A percentile compares a stretch with the other conserved stretches of the same genome.
These are phyloP conservation scores for Ameiurus melas DNA, from an alignment of 2,113 vertebrate genomes.

Conservation along the genomic window DNA sequence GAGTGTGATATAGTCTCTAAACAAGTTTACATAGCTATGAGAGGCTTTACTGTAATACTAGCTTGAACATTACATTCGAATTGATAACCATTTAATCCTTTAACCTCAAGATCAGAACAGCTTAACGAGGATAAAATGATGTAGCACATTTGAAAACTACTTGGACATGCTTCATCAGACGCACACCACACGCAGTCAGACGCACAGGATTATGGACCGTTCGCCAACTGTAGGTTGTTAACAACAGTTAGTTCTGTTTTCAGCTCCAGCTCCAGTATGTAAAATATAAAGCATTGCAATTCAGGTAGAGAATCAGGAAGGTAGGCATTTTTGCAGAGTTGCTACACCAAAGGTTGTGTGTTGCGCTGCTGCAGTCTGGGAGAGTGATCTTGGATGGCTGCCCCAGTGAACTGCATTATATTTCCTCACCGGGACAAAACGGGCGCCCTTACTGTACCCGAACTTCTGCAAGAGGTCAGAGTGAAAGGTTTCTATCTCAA, in stretches of 20 bases:
- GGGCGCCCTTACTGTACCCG: conserved; percentile 21
- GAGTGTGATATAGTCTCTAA: neutral
- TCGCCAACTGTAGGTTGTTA: conserved; percentile 23
- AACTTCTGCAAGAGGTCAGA: conserved; percentile 5
- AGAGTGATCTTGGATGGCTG: conserved; percentile 39
- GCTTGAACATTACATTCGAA: neutral
- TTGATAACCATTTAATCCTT: neutral
- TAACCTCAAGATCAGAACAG: neutral
- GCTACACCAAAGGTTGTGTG: neutral
- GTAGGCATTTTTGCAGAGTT: neutral
- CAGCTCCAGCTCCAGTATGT: conserved; percentile 32
- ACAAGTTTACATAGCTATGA: neutral
- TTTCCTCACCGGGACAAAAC: conserved; percentile 31
- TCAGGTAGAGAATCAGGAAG: neutral
- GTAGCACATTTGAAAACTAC: neutral
- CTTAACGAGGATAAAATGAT: neutral
- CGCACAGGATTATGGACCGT: neutral
- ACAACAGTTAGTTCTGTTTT: neutral
- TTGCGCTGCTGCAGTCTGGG: conserved; percentile 17
- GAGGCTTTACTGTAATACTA: neutral
- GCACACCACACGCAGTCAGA: neutral
- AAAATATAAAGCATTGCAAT: conserved; percentile 51
- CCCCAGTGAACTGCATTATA: conserved; percentile 41
- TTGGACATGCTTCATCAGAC: no score
- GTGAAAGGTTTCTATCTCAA: neutral